These are phyloP conservation scores for Heliconius cydno DNA, from an alignment of 2,888 invertebrate genomes.

Conservation along the genomic window DNA sequence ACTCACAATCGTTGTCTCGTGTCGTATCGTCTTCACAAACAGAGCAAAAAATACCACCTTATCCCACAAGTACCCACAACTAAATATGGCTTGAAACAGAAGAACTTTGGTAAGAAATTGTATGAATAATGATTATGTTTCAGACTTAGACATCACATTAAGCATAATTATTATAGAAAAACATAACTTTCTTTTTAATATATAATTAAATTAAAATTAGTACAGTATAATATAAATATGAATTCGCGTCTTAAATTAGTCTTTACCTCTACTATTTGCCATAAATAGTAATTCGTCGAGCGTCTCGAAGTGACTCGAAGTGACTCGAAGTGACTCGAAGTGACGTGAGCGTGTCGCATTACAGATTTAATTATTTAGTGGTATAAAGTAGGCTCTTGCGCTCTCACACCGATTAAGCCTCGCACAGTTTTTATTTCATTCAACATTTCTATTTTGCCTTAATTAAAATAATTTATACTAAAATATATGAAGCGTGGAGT, in stretches of 20 bases:
- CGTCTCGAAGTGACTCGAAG: slow-evolving; percentile 16
- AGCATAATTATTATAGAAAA: background rate
- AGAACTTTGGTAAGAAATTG: background rate
- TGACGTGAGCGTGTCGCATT: too few relatives aligned
- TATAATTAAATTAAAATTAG: slow-evolving; percentile 1
- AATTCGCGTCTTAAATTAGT: slow-evolving; percentile 18
- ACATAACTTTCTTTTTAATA: background rate
- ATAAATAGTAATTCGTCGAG: slow-evolving; percentile 9
- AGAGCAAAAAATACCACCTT: too few relatives aligned
- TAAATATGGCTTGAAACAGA: too few relatives aligned
- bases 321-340: slow-evolving; percentile 17
- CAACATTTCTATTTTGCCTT: slow-evolving; percentile 16
- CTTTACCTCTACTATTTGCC: slow-evolving; percentile 5
- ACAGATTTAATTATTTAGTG: slow-evolving; percentile 24
- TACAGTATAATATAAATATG: background rate
- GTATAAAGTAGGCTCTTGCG: slow-evolving; percentile 19
- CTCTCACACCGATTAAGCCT: slow-evolving; percentile 25
- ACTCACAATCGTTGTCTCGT: too few relatives aligned
- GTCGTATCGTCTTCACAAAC: too few relatives aligned
- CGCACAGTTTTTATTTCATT: slow-evolving; percentile 24
- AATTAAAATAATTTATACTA: slow-evolving; percentile 22
- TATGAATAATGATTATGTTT: background rate
- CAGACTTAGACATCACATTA: background rate
- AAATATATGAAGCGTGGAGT: slow-evolving; percentile 16
- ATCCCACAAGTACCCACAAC: too few relatives aligned